These are phyloP conservation scores for Oceanites oceanicus DNA, from an alignment of 2,113 vertebrate species.

Conservation along the genomic window DNA sequence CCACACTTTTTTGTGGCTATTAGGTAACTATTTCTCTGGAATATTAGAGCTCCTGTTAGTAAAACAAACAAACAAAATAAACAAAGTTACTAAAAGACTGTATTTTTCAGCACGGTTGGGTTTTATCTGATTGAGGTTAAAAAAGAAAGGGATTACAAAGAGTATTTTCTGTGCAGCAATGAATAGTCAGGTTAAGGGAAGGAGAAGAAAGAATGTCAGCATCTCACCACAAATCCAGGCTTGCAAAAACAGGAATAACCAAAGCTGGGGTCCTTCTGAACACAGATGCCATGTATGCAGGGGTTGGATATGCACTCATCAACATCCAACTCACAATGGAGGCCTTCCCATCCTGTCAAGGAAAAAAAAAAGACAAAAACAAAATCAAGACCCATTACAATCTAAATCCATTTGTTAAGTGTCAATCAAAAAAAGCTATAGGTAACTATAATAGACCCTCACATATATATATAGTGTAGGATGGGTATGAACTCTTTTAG, in stretches of 20 bases:
- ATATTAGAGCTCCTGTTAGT: background rate
- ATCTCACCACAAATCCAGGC: constrained; percentile 89
- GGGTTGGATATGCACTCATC: constrained; percentile 87
- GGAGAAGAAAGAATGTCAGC: background rate
- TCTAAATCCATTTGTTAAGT: background rate
- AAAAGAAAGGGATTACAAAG: background rate
- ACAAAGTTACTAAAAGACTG: background rate
- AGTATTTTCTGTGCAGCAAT: background rate
- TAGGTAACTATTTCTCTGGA: background rate
- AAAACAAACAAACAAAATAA: background rate
- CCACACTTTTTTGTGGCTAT: background rate
- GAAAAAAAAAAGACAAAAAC: constrained; percentile 19
- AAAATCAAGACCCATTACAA: background rate
- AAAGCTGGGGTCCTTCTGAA: constrained; percentile 82
- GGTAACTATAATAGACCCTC: background rate
- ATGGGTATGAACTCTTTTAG: background rate
- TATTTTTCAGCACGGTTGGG: background rate
- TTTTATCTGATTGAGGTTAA: background rate
- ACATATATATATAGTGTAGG: background rate
- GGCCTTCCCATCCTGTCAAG: constrained; percentile 87
- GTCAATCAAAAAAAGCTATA: background rate
- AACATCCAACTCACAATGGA: constrained; percentile 85
- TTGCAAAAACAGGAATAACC: constrained; percentile 89
- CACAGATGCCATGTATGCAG: constrained; percentile 86
- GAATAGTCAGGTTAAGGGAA: background rate